Evolutionary conservation across 2,113 vertebrate species (phyloP).

Genomic region (Albula glossodonta): DNA sequence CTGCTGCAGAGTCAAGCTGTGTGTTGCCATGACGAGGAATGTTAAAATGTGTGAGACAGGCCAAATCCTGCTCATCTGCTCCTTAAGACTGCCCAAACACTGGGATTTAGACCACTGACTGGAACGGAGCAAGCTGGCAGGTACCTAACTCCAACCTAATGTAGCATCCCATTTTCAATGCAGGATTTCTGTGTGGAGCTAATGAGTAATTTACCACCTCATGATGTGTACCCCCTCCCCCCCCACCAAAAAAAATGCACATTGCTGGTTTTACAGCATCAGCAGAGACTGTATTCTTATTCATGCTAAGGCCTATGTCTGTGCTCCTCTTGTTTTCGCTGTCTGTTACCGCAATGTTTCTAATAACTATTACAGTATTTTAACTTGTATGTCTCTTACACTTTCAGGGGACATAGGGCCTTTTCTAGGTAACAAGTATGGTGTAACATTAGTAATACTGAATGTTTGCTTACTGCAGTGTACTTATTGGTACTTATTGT

Average conservation of each 20-base stretch:
- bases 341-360: too few species aligned
- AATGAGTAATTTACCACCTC: constrained; percentile 19
- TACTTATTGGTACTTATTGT: too few species aligned
- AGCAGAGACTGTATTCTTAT: background rate
- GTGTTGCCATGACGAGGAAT: constrained; percentile 69
- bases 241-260: background rate
- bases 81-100: constrained; percentile 40
- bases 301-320: background rate
- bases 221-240: background rate
- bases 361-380: too few species aligned
- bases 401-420: too few species aligned
- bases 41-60: constrained; percentile 66
- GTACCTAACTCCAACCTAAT: constrained; percentile 38
- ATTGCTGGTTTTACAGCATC: background rate
- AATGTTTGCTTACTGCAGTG: too few species aligned
- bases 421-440: too few species aligned
- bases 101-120: constrained; percentile 42
- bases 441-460: too few species aligned
- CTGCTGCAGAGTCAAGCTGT: background rate
- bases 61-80: constrained; percentile 71
- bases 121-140: constrained; percentile 56
- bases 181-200: background rate
- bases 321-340: background rate
- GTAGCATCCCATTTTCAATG: background rate
- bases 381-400: too few species aligned